Percentiles rank a stretch among this genome's conserved stretches.
Evolutionary conservation across 1,140 invertebrate genomes (phyloP).

Genomic region (Heliconius hewitsoni): DNA sequence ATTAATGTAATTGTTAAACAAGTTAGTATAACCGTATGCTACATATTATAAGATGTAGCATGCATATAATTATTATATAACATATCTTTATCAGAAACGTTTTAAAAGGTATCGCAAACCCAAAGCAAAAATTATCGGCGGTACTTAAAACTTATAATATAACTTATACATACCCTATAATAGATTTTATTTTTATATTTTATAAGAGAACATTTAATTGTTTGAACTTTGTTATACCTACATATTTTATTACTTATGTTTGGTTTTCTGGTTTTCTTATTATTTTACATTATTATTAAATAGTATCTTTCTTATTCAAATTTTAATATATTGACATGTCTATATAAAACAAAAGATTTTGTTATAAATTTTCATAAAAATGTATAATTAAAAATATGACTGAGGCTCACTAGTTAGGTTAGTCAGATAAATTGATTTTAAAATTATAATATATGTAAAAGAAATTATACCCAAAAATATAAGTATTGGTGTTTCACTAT

Average conservation of each 20-base stretch:
- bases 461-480: conserved; percentile 17
- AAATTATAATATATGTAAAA: conserved; percentile 17
- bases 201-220: neutral
- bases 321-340: too few relatives aligned
- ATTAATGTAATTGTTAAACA: too few relatives aligned
- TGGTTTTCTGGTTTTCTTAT: neutral
- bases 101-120: neutral
- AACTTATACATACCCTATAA: neutral
- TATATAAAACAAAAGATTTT: too few relatives aligned
- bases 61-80: neutral
- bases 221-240: neutral
- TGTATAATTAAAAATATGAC: conserved; percentile 16
- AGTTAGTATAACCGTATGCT: too few relatives aligned
- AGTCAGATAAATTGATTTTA: conserved; percentile 16
- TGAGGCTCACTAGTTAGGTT: conserved; percentile 39
- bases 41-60: neutral
- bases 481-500: conserved; percentile 10
- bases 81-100: neutral
- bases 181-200: neutral
- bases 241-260: neutral
- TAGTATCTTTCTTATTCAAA: too few relatives aligned
- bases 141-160: conserved; percentile 3
- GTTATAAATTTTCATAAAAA: neutral
- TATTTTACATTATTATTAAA: too few relatives aligned
- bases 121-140: neutral